Evolutionary conservation across 1,140 invertebrate genomes (phyloP), one percentile per base, ranked within the genome.

Genomic region (Scaptomyza hsui): DNA sequence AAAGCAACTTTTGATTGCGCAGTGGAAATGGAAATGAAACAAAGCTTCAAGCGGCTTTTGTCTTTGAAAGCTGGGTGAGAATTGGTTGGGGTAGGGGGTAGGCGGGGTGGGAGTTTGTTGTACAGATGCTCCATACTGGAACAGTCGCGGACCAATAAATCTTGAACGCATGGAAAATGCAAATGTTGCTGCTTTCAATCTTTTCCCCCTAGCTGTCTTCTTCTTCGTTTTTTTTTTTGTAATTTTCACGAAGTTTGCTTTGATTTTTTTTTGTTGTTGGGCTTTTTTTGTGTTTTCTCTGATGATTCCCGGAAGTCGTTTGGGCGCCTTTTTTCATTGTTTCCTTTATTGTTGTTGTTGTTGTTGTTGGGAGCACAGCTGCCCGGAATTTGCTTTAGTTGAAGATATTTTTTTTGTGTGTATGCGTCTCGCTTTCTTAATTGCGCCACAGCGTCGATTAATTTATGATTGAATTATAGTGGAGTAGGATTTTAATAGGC

Each of bases 381-480:
- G 82, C 59, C 37, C 61, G 76, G 48, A 59, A 45, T 67, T 48
- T 7, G 55, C 15, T 59, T 64, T 49, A 35, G 48, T 51, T 41
- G 29, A 18, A 39, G 52, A 49, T 71, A 64, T 57, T 49, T 44
- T 29, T 44, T 55, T 26, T 51, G 19, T 21, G 19, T 53, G 52
- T 57, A 48, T n/a, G n/a, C n/a, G n/a, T 62, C 37, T 49, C 60
- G 26, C 16, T 44, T 49, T 32, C 41, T 67, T 82, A 82, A 82
- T 82, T 82, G 70, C 74, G 70, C n/a, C 26, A 29, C 32, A 47
- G 59, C 45, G 48, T 57, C 80, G 72, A 83, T 83, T 79, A 85
- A 85, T 79, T 85, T 74, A 65, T 79, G 60, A 85, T 85, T 75
- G 80, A 83, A 82, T 83, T 72, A 82, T 75, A 45, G 68, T 48